Base-by-base conservation (phyloP, 64 coral and sea anemone genomes). In the Montipora foliosa region DNA sequence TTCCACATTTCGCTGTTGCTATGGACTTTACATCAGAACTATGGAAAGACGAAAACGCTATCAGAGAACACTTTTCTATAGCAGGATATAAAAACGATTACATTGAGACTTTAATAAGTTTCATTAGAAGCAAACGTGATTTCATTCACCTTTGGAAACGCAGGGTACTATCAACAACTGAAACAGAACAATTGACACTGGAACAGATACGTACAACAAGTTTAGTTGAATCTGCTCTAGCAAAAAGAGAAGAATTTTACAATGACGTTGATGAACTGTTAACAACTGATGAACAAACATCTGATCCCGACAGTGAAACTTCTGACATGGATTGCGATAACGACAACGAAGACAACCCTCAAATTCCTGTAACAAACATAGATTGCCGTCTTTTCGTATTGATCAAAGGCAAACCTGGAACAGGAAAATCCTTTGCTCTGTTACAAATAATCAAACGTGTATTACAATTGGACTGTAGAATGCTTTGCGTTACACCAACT, bases 341-440 rank as follows among this genome's bases (percentile, higher is more conserved):
- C 48, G 57, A 57, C 60, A 13, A 20, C 48, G 9, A 11, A n/a
- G 20, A 57, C 9, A 57, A 8, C 17, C 19, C 9, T 19, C 3
- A 11, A 15, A 8, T 57, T 5, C 53, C 53, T 14, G 4, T 12
- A 64, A 64, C 60, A 0, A 4, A 24, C 29, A 46, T 13, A 1
- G 25, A 89, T 2, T 80, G 88, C 37, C 20, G 44, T 60, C 80
- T 70, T 21, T 70, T 49, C 45, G 14, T 90, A 5, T 9, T 80
- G 1, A 12, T 90, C 4, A 44, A 13, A 20, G 76, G 74, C n/a
- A 90, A 90, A 80, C 88, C 88, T 24, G 77, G 88, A 0, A 77
- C 74, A 46, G 74, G 87, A 60, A 78, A 89, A 78, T 17, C 72
- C 1, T 73, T 59, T 16, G 88, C 77, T 15, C n/a, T 90, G 14